Conservation (phyloP, 2,888 invertebrate genomes). For the Xanthostigma xanthostigma region DNA sequence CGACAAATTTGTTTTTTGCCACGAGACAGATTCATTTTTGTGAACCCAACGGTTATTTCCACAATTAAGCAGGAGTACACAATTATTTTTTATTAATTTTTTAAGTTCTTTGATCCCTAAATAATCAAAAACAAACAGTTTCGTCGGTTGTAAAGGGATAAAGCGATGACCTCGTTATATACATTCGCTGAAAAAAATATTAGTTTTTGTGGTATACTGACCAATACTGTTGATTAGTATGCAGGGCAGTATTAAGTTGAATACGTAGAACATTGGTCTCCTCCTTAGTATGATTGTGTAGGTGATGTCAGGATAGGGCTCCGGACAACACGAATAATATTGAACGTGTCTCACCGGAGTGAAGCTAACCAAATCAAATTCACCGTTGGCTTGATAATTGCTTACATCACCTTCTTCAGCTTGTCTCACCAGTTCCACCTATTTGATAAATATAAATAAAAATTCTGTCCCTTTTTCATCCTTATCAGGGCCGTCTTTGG, state of each 20-base stretch:
- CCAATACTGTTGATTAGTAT: slow-evolving; percentile 73
- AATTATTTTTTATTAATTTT: too few relatives aligned
- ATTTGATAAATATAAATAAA: slow-evolving; percentile 6
- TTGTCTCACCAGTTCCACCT: slow-evolving; percentile 62
- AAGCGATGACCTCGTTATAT: not conserved
- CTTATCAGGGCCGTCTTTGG: too few relatives aligned
- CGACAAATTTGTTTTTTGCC: too few relatives aligned
- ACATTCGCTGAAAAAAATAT: not conserved
- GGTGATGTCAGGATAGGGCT: slow-evolving; percentile 73
- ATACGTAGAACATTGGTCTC: slow-evolving; percentile 71
- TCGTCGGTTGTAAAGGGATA: too few relatives aligned
- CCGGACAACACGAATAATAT: slow-evolving; percentile 66
- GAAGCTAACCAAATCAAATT: slow-evolving; percentile 71
- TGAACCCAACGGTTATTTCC: too few relatives aligned
- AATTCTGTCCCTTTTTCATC: too few relatives aligned
- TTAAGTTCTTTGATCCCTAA: too few relatives aligned
- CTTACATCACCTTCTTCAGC: slow-evolving; percentile 71
- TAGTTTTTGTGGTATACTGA: slow-evolving; percentile 26
- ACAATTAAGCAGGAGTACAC: too few relatives aligned
- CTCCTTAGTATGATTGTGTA: slow-evolving; percentile 61
- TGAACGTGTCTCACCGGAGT: slow-evolving; percentile 55
- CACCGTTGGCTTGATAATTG: slow-evolving; percentile 84
- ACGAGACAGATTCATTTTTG: too few relatives aligned
- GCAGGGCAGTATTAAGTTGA: slow-evolving; percentile 73
- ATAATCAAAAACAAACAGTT: too few relatives aligned